Evolutionary conservation across 2,888 invertebrate species (phyloP).

Genomic region (Aleiodes testaceus): DNA sequence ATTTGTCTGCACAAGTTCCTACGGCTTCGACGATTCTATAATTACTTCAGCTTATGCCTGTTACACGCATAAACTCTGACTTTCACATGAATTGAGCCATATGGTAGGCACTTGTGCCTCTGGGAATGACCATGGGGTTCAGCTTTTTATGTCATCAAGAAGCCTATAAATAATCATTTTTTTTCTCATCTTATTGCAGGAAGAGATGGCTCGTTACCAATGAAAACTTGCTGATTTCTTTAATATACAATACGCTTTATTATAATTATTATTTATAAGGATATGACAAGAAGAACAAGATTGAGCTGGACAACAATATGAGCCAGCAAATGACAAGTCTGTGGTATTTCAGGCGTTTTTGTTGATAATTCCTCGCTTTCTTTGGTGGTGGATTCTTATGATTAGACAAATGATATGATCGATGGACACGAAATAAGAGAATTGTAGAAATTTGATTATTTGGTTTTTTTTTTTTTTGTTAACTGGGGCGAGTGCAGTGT

Average conservation of each 20-base stretch:
- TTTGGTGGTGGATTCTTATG: constrained; percentile 47
- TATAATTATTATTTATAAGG: constrained; percentile 60
- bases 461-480: constrained; percentile 32
- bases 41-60: too few relatives aligned
- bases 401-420: constrained; percentile 43
- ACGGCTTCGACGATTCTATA: too few relatives aligned
- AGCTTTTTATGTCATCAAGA: background rate
- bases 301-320: constrained; percentile 64
- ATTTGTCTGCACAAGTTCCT: constrained; percentile 52
- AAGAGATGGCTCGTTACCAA: background rate
- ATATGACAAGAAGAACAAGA: constrained; percentile 60
- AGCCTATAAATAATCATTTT: background rate
- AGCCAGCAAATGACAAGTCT: constrained; percentile 60
- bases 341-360: constrained; percentile 52
- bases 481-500: constrained; percentile 3
- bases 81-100: constrained; percentile 18
- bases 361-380: constrained; percentile 40
- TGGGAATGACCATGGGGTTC: background rate
- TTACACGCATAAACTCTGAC: background rate
- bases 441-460: background rate
- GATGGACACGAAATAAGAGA: constrained; percentile 6
- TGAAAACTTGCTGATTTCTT: background rate
- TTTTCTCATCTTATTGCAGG: background rate
- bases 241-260: constrained; percentile 59
- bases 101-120: constrained; percentile 40